A percentile compares a stretch with the other conserved stretches of the same genome.
Evolutionary conservation across 1,140 invertebrate genomes (phyloP).

Genomic region (Metopolophium dirhodum): DNA sequence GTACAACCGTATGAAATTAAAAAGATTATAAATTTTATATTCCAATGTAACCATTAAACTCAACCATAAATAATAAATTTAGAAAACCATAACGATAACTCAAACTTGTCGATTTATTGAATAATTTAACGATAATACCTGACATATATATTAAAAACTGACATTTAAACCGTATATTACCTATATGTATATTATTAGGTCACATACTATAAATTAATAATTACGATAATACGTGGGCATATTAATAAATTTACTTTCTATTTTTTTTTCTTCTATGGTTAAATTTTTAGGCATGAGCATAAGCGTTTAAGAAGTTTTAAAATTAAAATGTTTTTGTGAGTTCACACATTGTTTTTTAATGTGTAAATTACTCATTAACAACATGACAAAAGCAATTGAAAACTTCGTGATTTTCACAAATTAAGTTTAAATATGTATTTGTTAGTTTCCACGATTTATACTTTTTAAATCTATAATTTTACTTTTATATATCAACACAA

Average conservation of each 20-base stretch:
- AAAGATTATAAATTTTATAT: slow-evolving; percentile 15
- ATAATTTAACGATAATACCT: slow-evolving; percentile 1
- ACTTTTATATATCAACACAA: neutral
- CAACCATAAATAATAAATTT: neutral
- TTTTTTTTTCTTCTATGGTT: neutral
- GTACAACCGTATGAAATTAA: neutral
- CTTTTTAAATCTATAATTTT: neutral
- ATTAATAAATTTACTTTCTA: neutral
- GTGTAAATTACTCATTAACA: neutral
- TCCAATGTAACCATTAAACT: neutral
- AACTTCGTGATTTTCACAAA: neutral
- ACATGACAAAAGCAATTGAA: neutral
- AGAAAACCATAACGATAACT: neutral
- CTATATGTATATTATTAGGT: neutral
- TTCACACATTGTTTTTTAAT: neutral
- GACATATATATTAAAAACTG: neutral
- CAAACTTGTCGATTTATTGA: neutral
- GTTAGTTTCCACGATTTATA: neutral
- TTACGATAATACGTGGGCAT: neutral
- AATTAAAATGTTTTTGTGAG: neutral
- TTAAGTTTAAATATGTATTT: neutral
- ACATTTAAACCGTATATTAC: neutral
- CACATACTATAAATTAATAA: neutral
- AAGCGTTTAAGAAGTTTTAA: neutral
- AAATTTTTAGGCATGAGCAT: neutral